These are phyloP conservation scores for Glaucomys volans DNA, from an alignment of 2,113 vertebrate genomes.

Conservation along the genomic window DNA sequence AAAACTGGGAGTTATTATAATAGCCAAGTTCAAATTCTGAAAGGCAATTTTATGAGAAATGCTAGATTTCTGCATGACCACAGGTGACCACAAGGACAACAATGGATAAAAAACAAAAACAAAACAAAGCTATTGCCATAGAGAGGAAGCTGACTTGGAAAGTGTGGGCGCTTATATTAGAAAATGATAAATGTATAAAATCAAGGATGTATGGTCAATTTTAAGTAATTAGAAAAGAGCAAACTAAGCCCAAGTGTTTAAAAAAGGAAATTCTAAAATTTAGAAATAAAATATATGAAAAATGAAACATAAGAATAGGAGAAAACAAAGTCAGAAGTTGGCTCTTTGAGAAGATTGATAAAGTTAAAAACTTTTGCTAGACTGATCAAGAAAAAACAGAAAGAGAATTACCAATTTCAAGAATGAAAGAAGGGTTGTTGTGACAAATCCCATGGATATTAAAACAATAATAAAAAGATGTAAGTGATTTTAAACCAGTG, in stretches of 20 bases:
- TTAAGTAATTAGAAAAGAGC: neutral
- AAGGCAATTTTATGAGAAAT: neutral
- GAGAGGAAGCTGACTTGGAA: neutral
- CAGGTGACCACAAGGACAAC: neutral
- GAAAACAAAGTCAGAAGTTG: neutral
- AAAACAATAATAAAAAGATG: neutral
- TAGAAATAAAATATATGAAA: neutral
- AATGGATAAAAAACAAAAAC: neutral
- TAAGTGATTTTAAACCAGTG: neutral
- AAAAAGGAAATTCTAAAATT: slow-evolving; percentile 9
- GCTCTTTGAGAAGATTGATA: neutral
- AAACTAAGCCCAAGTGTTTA: neutral
- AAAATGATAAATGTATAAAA: neutral
- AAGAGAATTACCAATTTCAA: neutral
- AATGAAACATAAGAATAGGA: neutral
- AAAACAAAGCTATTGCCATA: neutral
- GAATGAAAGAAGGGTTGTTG: neutral
- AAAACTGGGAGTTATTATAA: neutral
- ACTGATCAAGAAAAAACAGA: neutral
- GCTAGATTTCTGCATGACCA: neutral
- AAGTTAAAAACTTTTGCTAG: neutral
- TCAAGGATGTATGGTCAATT: neutral
- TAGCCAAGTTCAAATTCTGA: neutral
- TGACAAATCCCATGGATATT: neutral
- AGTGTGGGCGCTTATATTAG: neutral